Conservation (phyloP, 2,888 invertebrate genomes). For the Asteroscopus sphinx region DNA sequence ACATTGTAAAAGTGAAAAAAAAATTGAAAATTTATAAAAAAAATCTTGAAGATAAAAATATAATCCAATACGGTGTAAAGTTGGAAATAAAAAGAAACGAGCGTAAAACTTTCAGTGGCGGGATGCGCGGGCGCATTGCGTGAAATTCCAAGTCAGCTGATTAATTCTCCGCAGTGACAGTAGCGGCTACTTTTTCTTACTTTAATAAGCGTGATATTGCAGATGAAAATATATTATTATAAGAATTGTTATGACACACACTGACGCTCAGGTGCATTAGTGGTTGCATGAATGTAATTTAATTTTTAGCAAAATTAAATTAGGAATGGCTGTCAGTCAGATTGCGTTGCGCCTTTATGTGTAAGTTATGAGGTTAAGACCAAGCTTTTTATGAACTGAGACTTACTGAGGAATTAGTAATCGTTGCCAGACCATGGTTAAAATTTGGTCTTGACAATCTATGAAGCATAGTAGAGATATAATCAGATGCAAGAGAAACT, state of each 20-base stretch:
- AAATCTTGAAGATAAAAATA: constrained; percentile 39
- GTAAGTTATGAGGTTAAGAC: neutral
- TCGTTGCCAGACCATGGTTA: too few relatives aligned
- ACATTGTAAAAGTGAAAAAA: constrained; percentile 1
- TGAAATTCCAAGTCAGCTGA: constrained; percentile 67
- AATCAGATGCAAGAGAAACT: neutral
- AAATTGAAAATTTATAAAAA: constrained; percentile 12
- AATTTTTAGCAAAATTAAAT: neutral
- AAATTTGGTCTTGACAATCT: too few relatives aligned
- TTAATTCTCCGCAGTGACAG: constrained; percentile 65
- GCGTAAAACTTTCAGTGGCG: constrained; percentile 59
- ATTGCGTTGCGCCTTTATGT: neutral
- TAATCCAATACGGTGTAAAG: constrained; percentile 42
- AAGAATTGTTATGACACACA: constrained; percentile 28
- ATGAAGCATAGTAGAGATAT: neutral
- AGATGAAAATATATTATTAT: constrained; percentile 39
- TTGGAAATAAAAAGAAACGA: constrained; percentile 57
- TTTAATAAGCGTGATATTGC: constrained; percentile 46
- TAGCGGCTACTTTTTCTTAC: constrained; percentile 44
- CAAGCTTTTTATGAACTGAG: too few relatives aligned
- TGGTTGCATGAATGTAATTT: constrained; percentile 4
- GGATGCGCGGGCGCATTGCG: constrained; percentile 63
- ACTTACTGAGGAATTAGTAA: too few relatives aligned
- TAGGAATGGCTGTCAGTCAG: neutral
- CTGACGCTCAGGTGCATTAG: constrained; percentile 9